Evolutionary conservation across 2,113 vertebrate species (phyloP).

Genomic region (Apteryx mantelli): DNA sequence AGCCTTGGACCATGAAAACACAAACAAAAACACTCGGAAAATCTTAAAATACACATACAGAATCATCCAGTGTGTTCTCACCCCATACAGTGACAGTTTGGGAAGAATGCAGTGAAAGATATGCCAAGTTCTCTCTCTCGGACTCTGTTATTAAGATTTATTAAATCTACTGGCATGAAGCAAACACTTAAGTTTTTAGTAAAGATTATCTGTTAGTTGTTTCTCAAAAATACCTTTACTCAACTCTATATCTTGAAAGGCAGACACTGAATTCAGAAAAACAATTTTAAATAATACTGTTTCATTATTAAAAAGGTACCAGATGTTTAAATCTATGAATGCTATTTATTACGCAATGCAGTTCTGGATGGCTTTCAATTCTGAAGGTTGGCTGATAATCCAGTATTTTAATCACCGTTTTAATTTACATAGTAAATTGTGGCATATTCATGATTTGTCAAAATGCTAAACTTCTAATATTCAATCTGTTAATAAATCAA

Average conservation of each 20-base stretch:
- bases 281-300: not conserved
- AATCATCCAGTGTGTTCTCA: not conserved
- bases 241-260: not conserved
- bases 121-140: not conserved
- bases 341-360: not conserved
- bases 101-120: not conserved
- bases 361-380: not conserved
- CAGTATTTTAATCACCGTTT: not conserved
- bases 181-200: not conserved
- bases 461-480: not conserved
- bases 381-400: not conserved
- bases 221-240: not conserved
- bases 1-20: not conserved
- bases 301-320: not conserved
- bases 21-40: not conserved
- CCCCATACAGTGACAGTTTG: not conserved
- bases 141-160: not conserved
- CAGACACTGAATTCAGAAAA: not conserved
- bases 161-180: not conserved
- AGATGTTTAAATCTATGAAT: not conserved
- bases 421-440: not conserved
- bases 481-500: not conserved
- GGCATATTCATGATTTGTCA: not conserved
- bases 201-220: not conserved
- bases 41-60: not conserved